Conservation (phyloP, 2,113 vertebrate genomes). For the Oryzias celebensis region DNA sequence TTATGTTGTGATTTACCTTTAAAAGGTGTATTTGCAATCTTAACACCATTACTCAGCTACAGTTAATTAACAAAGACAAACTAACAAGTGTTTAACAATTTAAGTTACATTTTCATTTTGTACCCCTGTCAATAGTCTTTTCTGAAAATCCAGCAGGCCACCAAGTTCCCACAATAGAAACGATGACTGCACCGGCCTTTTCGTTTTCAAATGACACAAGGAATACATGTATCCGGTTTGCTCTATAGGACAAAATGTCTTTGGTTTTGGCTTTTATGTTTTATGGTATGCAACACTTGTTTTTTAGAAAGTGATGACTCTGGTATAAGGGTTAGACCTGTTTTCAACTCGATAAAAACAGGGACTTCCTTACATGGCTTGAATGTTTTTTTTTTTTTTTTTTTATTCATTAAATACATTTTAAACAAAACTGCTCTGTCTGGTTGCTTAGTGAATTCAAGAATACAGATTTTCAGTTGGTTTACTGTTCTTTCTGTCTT, state of each 20-base stretch:
- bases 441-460: conserved; percentile 46
- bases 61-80: conserved; percentile 45
- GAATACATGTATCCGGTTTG: conserved; percentile 26
- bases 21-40: conserved; percentile 67
- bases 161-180: conserved; percentile 6
- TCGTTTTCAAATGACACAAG: conserved; percentile 22
- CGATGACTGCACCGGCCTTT: conserved; percentile 22
- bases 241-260: conserved; percentile 37
- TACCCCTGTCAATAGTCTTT: conserved; percentile 42
- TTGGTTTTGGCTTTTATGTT: conserved; percentile 51
- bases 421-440: conserved; percentile 56
- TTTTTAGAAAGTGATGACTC: conserved; percentile 52
- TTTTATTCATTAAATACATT: conserved; percentile 66
- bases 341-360: conserved; percentile 62
- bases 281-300: conserved; percentile 53
- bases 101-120: not conserved
- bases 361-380: conserved; percentile 58
- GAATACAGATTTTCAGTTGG: conserved; percentile 41
- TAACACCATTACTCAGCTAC: conserved; percentile 52
- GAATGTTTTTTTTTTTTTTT: conserved; percentile 68
- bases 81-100: conserved; percentile 17
- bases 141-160: conserved; percentile 24
- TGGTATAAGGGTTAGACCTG: conserved; percentile 52
- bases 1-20: conserved; percentile 72
- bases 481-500: conserved; percentile 34